Evolutionary conservation across 2,888 invertebrate species (phyloP).

Genomic region (Dasypogon diadema): DNA sequence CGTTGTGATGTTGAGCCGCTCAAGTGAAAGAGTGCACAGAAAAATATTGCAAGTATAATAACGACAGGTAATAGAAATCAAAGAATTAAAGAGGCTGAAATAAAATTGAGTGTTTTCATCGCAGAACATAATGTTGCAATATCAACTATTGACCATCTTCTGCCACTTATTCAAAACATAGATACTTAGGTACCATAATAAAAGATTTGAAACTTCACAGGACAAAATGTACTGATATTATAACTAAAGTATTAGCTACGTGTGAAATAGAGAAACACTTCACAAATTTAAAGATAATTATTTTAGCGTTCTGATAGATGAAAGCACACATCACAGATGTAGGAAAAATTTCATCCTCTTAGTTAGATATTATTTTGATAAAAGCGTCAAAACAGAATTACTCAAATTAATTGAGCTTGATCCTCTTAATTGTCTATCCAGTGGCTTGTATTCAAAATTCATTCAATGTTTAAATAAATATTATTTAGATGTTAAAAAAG

Average conservation of each 20-base stretch:
- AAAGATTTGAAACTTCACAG: slow-evolving; percentile 8
- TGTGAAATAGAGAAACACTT: neutral
- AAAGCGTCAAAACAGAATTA: neutral
- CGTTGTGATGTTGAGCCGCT: no score
- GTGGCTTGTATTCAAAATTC: neutral
- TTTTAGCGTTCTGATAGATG: neutral
- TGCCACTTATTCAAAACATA: neutral
- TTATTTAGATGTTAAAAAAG: neutral
- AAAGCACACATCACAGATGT: neutral
- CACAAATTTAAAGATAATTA: neutral
- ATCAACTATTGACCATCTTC: neutral
- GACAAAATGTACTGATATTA: slow-evolving; percentile 3
- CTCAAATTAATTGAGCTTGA: neutral
- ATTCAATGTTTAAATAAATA: neutral
- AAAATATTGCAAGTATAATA: no score
- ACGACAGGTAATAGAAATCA: no score
- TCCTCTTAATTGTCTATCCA: neutral
- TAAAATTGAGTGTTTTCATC: no score
- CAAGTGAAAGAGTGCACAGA: no score
- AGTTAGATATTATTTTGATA: neutral
- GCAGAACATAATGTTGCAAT: slow-evolving; percentile 11
- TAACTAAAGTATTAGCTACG: slow-evolving; percentile 1
- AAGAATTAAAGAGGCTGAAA: no score
- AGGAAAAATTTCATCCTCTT: slow-evolving; percentile 11
- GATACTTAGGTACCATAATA: slow-evolving; percentile 7